Evolutionary conservation across 1,140 invertebrate species (phyloP).

Genomic region (Cherax destructor): DNA sequence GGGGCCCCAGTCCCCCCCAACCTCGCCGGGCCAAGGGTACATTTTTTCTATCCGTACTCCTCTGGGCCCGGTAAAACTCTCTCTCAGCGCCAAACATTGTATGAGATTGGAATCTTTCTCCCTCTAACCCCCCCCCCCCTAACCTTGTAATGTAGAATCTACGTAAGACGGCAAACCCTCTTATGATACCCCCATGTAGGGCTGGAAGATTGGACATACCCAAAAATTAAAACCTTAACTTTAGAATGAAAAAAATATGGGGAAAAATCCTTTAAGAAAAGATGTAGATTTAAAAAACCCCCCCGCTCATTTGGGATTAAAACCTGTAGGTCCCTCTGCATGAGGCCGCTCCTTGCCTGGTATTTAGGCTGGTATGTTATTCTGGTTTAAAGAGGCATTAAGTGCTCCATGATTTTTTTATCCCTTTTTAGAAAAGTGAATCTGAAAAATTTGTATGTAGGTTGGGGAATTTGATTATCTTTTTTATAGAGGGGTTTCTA

Average conservation of each 20-base stretch:
- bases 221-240: neutral
- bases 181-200: neutral
- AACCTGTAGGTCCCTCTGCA: no score
- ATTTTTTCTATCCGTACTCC: constrained; percentile 66
- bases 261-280: neutral
- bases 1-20: constrained; percentile 60
- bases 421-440: no score
- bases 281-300: no score
- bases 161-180: neutral
- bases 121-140: neutral
- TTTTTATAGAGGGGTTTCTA: no score
- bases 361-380: no score
- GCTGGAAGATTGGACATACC: neutral
- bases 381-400: no score
- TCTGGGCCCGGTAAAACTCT: constrained; percentile 61
- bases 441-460: no score
- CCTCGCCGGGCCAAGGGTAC: constrained; percentile 60
- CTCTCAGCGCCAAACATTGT: neutral
- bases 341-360: no score
- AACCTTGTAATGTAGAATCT: constrained; percentile 14
- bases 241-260: neutral
- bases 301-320: no score
- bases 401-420: no score
- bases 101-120: neutral
- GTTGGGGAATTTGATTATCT: no score